Conservation (phyloP, 2,113 vertebrate species). For the Delphinus delphis region DNA sequence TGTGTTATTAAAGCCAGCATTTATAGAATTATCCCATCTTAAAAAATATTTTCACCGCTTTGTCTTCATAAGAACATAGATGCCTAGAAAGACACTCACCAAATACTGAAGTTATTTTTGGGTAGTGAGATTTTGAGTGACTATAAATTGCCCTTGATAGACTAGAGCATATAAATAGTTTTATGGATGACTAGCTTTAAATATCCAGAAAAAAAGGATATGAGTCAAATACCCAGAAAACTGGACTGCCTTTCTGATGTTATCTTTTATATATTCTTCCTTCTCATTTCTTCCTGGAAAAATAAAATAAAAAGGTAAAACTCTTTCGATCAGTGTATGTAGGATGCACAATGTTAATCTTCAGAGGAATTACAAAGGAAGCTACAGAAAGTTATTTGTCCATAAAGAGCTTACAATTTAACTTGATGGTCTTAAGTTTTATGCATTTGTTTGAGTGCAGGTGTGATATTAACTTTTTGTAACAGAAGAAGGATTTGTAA, state of each 20-base stretch:
- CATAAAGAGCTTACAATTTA: slow-evolving; percentile 30
- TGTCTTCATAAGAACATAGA: neutral
- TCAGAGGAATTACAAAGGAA: slow-evolving; percentile 19
- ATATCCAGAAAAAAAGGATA: slow-evolving; percentile 16
- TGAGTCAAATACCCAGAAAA: slow-evolving; percentile 33
- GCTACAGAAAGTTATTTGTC: slow-evolving; percentile 29
- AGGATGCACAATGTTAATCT: slow-evolving; percentile 1
- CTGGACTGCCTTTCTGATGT: neutral
- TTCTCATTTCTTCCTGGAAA: slow-evolving; percentile 33
- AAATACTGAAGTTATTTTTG: slow-evolving; percentile 9
- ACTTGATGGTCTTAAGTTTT: slow-evolving; percentile 29
- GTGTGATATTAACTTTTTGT: neutral
- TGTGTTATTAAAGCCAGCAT: neutral
- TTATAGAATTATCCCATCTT: neutral
- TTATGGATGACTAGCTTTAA: slow-evolving; percentile 29
- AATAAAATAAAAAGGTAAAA: neutral
- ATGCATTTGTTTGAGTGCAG: neutral
- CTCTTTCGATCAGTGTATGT: neutral
- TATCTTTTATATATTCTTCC: neutral
- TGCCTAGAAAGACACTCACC: neutral
- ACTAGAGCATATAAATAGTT: neutral
- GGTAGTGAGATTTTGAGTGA: neutral
- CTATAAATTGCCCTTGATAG: neutral
- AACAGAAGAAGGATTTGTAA: slow-evolving; percentile 25
- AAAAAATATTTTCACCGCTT: neutral